Conservation (phyloP, 1,140 invertebrate species). For the Sitobion miscanthi region DNA sequence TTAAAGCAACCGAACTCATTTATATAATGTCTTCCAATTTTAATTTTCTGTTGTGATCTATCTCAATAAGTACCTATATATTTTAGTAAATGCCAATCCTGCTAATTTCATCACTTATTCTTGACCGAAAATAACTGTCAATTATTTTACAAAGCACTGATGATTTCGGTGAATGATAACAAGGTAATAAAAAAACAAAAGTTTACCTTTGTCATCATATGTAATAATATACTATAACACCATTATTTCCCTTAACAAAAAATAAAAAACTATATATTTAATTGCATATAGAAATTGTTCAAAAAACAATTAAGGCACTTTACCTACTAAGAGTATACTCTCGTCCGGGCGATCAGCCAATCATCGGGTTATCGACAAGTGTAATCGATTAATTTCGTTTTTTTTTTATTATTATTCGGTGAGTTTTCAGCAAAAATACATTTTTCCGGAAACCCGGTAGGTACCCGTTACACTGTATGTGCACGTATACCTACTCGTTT, state of each 20-base stretch:
- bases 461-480: background rate
- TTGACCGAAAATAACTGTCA: background rate
- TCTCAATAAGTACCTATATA: background rate
- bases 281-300: too few relatives aligned
- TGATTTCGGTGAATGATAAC: background rate
- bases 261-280: background rate
- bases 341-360: too few relatives aligned
- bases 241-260: background rate
- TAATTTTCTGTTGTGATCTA: background rate
- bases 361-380: background rate
- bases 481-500: background rate
- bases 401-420: background rate
- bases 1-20: background rate
- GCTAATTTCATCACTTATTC: background rate
- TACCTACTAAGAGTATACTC: too few relatives aligned
- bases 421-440: background rate
- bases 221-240: too few relatives aligned
- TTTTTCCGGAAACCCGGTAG: background rate
- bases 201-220: background rate
- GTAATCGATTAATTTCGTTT: background rate
- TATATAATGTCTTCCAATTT: background rate
- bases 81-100: background rate
- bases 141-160: background rate
- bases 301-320: background rate
- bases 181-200: background rate